Base-by-base conservation (phyloP, 2,113 vertebrate species). In the Carassius auratus region DNA sequence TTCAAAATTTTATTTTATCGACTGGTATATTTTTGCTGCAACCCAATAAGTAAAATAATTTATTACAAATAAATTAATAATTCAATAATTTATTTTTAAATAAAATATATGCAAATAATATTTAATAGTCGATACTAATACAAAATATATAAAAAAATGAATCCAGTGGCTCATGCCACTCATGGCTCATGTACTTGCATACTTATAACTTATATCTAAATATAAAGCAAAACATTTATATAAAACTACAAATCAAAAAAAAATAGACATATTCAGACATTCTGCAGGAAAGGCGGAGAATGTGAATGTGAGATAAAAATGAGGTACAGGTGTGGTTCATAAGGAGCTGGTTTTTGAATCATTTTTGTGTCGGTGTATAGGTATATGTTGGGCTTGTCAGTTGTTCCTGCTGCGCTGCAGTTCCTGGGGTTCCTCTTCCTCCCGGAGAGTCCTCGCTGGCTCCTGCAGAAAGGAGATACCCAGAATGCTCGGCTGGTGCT, bases 401-500 rank as follows among this genome's bases (percentile, higher is more conserved):
- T 94, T 19, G 71, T 97, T 45, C 98, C 98, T 0, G 96, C 97
- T 2, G 85, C 95, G 66, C 92, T 99, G 88, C 98, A 99, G 92
- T 99, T 99, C 68, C 23, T 96, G 10, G 97, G 98, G 19, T 99
- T 99, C 94, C 92, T 98, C 26, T 98, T 98, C 85, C 94, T 99
- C 73, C 98, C 98, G 0, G 98, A 99, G 92, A 99, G 98, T 88
- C 98, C 98, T 8, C 96, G 98, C 55, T 99, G 98, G 98, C 96
- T 99, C 12, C 96, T 99, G 88, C 96, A 99, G 88, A 98, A 97
- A 89, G 98, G 97, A 10, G 94, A 95, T 73, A 93, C 94, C 77
- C 94, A 97, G 87, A 95, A 97, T 86, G 97, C 97, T 21, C 95
- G 92, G 0, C 92, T 92, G 17, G 96, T 97, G 68, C 95, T 99